Base-by-base conservation (phyloP, 1,140 invertebrate genomes). In the Anastatus disparis region DNA sequence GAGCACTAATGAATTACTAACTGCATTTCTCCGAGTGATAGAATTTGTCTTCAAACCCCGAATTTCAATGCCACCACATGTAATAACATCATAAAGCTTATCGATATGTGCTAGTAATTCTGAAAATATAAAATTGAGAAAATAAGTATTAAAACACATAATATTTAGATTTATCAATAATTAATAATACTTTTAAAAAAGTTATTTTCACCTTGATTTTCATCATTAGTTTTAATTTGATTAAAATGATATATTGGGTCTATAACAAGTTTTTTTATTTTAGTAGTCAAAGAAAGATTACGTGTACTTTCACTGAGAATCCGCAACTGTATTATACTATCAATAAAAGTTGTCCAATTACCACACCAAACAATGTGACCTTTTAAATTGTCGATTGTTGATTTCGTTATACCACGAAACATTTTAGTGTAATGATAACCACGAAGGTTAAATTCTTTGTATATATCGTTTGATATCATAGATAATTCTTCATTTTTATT, bases 311-410 rank as follows among this genome's bases (percentile, higher is more conserved):
- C 84, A 27, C 89, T 88, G 1, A 97, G 77, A 52, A 97, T 91
- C 71, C 92, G 90, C 71, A 97, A 90, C 81, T 98, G 97, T n/a
- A 98, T 83, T 91, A 98, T 93, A 20, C 92, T 95, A 81, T 98
- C 97, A 88, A 98, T 90, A 82, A 97, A 98, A 0, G 95, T 89
- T 0, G 96, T 91, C 95, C 95, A 98, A 81, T 97, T 96, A 75
- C 92, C 91, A n/a, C 84, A 83, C 94, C 94, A 96, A 31, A 75
- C 72, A 0, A 92, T 82, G 22, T 79, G 80, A 22, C 90, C 92
- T n/a, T 75, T 79, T 0, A 68, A 74, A 29, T 84, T 87, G 69
- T 86, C 84, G 2, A 83, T 83, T 2, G 82, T 89, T 79, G 78
- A 81, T 77, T 87, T 84, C 13, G 87, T 80, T 10, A 93, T 79